Evolutionary conservation across 2,113 vertebrate species (phyloP).

Genomic region (Tauraco erythrolophus): DNA sequence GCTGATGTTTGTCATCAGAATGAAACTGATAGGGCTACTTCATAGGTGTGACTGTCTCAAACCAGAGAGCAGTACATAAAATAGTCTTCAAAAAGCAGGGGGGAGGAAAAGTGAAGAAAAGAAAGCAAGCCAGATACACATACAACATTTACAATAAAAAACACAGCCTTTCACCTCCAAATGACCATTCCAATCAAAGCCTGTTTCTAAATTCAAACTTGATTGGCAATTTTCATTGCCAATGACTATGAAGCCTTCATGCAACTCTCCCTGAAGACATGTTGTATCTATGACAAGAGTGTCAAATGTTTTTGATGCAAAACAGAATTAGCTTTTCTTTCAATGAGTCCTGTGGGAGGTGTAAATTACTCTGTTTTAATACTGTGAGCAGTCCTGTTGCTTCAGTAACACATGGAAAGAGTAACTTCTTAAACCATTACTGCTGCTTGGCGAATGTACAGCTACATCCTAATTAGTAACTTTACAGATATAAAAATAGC

Average conservation of each 20-base stretch:
- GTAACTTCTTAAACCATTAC: not conserved
- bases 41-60: not conserved
- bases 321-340: not conserved
- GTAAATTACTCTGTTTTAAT: not conserved
- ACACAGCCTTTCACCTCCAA: not conserved
- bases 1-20: not conserved
- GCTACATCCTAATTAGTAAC: not conserved
- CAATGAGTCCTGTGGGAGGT: not conserved
- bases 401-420: not conserved
- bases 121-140: not conserved
- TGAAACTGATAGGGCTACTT: not conserved
- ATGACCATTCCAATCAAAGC: not conserved
- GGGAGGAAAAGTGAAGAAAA: not conserved
- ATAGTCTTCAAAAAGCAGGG: not conserved
- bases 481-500: not conserved
- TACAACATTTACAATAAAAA: not conserved
- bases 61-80: not conserved
- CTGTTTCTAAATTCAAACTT: not conserved
- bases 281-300: not conserved
- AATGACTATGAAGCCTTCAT: not conserved
- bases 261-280: not conserved
- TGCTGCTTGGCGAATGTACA: not conserved
- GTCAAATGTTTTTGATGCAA: not conserved
- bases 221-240: not conserved
- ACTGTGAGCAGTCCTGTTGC: not conserved